Evolutionary conservation across 1,140 invertebrate species (phyloP), one percentile per base, ranked within the genome.

Genomic region (Zaprionus vittiger): DNA sequence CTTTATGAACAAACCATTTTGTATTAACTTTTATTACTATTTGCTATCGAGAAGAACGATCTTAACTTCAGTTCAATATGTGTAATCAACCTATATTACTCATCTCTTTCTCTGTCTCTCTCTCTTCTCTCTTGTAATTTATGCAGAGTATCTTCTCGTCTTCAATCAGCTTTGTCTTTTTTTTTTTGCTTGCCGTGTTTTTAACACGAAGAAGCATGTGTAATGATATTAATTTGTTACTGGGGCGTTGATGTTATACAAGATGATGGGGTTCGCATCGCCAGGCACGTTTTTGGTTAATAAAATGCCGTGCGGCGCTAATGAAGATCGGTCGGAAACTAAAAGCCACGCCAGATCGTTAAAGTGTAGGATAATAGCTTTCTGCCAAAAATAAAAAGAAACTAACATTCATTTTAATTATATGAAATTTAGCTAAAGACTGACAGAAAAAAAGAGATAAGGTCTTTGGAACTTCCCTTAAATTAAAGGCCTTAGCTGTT

Each of bases 161-260:
- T 15, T 41, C 12, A 7, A 41, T 12, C 15, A 0, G 17, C 22
- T 37, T 24, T 28, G 38, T 15, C 14, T 31, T 24, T 28, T 2
- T 57, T 12, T 41, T 57, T 5, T 22, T 57, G 57, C 37, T 52
- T 22, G 31, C 38, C 24, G 55, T 56, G 54, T 65, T 72, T 65
- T 72, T 61, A 55, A 65, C 54, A 76, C 63, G 34, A 62, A 38
- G 59, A 38, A 31, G 52, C 59, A 54, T 34, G 37, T 61, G 73
- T 72, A 68, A 76, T 86, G 61, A 82, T 82, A 76, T 89, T 89
- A 75, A 87, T 87, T 87, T 78, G 80, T 57, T 65, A 52, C 54
- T 59, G 34, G 73, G 69, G 68, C 73, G 67, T 70, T 71, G 15
- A 63, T 75, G 73, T 59, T 64, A 71, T 64, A 60, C 61, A 60